phyloP scores from a whole-genome alignment of 2,888 invertebrate genomes.

The Hyppa rectilinea region DNA sequence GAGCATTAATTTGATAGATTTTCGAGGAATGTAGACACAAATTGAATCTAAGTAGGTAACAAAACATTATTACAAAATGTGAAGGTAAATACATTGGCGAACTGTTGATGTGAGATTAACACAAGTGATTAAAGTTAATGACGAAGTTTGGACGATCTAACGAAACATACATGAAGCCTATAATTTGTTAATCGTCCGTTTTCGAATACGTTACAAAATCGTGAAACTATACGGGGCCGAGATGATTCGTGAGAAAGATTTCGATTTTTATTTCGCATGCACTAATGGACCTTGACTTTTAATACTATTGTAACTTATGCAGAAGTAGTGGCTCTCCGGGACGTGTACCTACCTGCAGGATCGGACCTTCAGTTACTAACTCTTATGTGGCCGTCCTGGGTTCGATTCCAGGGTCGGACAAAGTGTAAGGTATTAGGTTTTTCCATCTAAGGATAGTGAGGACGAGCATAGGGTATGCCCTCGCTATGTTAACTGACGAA shows the following conservation, averaged over 20 bases:
- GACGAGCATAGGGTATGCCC: too few relatives aligned
- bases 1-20: conserved; percentile 23
- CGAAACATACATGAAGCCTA: conserved; percentile 37
- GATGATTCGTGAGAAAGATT: conserved; percentile 60
- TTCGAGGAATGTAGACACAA: conserved; percentile 23
- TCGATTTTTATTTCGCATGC: conserved; percentile 43
- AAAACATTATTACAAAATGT: conserved; percentile 48
- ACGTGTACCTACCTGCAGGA: too few relatives aligned
- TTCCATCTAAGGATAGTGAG: too few relatives aligned
- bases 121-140: conserved; percentile 30
- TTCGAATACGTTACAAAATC: conserved; percentile 65
- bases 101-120: conserved; percentile 26
- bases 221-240: conserved; percentile 44
- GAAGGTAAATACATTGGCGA: conserved; percentile 33
- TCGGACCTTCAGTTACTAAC: too few relatives aligned
- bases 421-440: too few relatives aligned
- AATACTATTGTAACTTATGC: conserved; percentile 52
- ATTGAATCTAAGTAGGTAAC: conserved; percentile 23
- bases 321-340: too few relatives aligned
- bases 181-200: conserved; percentile 62
- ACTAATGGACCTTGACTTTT: conserved; percentile 64
- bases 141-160: conserved; percentile 33
- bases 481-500: too few relatives aligned
- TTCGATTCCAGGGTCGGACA: too few relatives aligned
- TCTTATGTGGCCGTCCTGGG: too few relatives aligned